Evolutionary conservation across 2,797 vertebrate species (phyloP).

Genomic region (Microchirus variegatus): DNA sequence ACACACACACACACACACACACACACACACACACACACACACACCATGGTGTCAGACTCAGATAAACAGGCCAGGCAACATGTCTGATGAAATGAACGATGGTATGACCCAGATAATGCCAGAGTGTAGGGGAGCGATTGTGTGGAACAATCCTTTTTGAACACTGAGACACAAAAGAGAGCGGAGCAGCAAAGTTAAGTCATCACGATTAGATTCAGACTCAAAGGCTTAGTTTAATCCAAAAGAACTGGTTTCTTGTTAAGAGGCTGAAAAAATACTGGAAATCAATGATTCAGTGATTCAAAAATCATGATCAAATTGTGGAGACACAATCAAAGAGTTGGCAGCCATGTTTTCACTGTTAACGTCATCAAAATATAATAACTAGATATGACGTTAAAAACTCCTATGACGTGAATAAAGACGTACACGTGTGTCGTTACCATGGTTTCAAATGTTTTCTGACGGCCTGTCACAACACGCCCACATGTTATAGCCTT

Average conservation of each 20-base stretch:
- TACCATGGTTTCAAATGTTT: conserved; percentile 73
- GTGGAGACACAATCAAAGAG: too few relatives aligned
- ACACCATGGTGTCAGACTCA: background rate
- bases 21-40: background rate
- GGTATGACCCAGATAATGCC: conserved; percentile 48
- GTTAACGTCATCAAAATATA: too few relatives aligned
- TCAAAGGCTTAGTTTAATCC: too few relatives aligned
- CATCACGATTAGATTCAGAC: too few relatives aligned
- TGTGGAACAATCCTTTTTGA: conserved; percentile 30
- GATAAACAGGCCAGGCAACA: conserved; percentile 41
- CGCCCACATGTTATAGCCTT: conserved; percentile 65
- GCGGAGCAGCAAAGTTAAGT: background rate
- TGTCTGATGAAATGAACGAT: conserved; percentile 50
- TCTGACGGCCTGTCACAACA: conserved; percentile 69
- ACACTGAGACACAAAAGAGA: background rate
- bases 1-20: conserved; percentile 8
- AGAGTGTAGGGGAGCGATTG: conserved; percentile 43
- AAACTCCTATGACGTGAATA: too few relatives aligned
- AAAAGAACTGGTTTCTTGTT: too few relatives aligned
- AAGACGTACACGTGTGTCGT: too few relatives aligned
- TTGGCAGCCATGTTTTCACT: too few relatives aligned
- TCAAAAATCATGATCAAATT: too few relatives aligned
- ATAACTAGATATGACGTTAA: too few relatives aligned
- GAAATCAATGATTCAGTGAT: too few relatives aligned
- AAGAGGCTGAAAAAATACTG: too few relatives aligned